phyloP scores from a whole-genome alignment of 2,113 vertebrate species.

The Protomyctophum bolini region DNA sequence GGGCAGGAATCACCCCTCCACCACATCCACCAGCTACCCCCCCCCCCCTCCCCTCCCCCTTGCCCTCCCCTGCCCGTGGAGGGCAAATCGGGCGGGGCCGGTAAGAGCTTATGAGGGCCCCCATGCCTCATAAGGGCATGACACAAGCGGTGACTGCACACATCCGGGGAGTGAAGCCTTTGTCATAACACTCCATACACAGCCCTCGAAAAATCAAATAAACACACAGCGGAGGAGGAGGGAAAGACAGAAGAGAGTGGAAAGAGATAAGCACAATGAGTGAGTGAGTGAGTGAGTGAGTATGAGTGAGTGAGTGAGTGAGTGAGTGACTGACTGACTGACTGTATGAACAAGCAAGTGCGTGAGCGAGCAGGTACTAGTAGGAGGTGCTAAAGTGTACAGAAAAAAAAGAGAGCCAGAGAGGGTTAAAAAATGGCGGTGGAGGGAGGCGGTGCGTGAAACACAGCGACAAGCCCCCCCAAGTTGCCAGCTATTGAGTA shows the following conservation, averaged over 20 bases:
- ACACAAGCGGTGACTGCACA: conserved; percentile 69
- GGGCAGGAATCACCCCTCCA: conserved; percentile 53
- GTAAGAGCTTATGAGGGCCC: conserved; percentile 60
- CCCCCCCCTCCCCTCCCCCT: conserved; percentile 40
- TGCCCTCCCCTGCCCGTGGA: conserved; percentile 39
- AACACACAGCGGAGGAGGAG: conserved; percentile 42
- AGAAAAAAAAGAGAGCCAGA: not conserved
- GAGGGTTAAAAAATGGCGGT: not conserved
- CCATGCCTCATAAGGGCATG: conserved; percentile 75
- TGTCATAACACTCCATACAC: conserved; percentile 67
- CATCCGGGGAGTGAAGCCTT: conserved; percentile 70
- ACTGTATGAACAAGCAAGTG: not conserved
- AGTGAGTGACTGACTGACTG: not conserved
- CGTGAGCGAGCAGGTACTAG: no score
- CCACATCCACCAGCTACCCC: conserved; percentile 8
- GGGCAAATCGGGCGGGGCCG: conserved; percentile 62
- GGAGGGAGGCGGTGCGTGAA: conserved; percentile 53
- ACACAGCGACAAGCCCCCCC: conserved; percentile 73
- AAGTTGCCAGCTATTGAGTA: conserved; percentile 77
- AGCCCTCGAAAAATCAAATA: conserved; percentile 69
- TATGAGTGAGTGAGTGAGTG: not conserved
- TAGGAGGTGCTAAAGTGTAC: no score
- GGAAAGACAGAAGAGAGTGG: conserved; percentile 46
- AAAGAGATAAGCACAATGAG: conserved; percentile 50
- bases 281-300: conserved; percentile 1